These are phyloP conservation scores for Stramonita haemastoma DNA, from an alignment of 2,888 invertebrate genomes.

Conservation along the genomic window DNA sequence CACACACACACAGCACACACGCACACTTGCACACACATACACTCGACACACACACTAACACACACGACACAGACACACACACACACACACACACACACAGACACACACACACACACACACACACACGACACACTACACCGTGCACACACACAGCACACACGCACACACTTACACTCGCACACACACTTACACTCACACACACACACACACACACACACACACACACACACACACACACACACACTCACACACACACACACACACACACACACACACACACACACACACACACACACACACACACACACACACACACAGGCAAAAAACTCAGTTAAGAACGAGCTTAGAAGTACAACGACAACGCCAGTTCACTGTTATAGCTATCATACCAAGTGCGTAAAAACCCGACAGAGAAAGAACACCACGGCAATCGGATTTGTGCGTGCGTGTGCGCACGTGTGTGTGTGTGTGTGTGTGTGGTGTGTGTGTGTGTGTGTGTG, in stretches of 20 bases:
- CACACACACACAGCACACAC: too few species aligned
- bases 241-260: not conserved
- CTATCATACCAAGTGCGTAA: too few species aligned
- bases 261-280: not conserved
- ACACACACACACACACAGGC: not conserved
- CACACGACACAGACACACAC: not conserved
- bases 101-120: not conserved
- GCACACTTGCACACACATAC: not conserved
- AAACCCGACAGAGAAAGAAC: too few species aligned
- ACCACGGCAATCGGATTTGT: too few species aligned
- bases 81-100: not conserved
- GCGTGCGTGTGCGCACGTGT: too few species aligned
- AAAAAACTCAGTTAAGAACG: not conserved
- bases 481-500: too few species aligned
- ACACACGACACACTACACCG: too few species aligned
- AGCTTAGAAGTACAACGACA: too few species aligned
- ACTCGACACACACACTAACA: not conserved
- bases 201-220: not conserved
- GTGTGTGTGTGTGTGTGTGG: too few species aligned
- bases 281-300: not conserved
- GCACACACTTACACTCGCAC: not conserved
- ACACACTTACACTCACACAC: not conserved
- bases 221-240: conserved; percentile 1
- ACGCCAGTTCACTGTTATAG: too few species aligned
- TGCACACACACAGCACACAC: not conserved